phyloP scores from a whole-genome alignment of 2,888 invertebrate genomes.

The Leptinotarsa juncta region DNA sequence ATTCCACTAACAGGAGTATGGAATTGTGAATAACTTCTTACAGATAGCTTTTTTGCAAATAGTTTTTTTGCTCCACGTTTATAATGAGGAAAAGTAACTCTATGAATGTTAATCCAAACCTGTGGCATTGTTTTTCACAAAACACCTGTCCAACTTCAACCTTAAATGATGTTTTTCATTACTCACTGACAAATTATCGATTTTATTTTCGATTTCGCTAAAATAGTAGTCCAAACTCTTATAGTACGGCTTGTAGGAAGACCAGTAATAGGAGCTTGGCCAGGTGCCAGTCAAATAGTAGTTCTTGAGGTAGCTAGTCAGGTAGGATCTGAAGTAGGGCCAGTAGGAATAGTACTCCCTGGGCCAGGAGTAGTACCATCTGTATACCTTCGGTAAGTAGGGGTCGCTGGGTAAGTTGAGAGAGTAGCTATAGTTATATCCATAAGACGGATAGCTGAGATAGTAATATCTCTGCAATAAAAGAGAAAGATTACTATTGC shows the following conservation, averaged over 20 bases:
- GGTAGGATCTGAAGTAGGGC: conserved; percentile 50
- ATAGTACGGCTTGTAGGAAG: conserved; percentile 46
- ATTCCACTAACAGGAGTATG: too few relatives aligned
- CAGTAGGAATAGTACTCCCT: conserved; percentile 48
- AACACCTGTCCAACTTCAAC: conserved; percentile 6
- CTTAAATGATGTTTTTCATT: conserved; percentile 22
- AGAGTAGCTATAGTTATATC: conserved; percentile 42
- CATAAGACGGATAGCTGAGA: conserved; percentile 49
- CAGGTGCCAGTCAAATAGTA: conserved; percentile 44
- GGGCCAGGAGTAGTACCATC: conserved; percentile 54
- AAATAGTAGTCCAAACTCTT: conserved; percentile 53
- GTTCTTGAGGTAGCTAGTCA: conserved; percentile 49
- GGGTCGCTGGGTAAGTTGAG: conserved; percentile 47
- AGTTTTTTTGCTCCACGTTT: background rate
- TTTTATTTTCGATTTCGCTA: conserved; percentile 52
- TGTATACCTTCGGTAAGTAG: conserved; percentile 49
- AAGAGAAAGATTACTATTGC: conserved; percentile 33
- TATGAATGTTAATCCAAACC: background rate
- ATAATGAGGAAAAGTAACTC: background rate
- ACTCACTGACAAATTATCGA: conserved; percentile 54
- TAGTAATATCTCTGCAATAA: conserved; percentile 53
- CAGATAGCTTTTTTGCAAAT: too few relatives aligned
- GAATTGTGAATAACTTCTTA: too few relatives aligned
- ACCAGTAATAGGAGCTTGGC: conserved; percentile 45
- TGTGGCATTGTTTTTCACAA: background rate